Base-by-base conservation (phyloP, 2,797 vertebrate genomes). In the Arnoldichthys spilopterus region DNA sequence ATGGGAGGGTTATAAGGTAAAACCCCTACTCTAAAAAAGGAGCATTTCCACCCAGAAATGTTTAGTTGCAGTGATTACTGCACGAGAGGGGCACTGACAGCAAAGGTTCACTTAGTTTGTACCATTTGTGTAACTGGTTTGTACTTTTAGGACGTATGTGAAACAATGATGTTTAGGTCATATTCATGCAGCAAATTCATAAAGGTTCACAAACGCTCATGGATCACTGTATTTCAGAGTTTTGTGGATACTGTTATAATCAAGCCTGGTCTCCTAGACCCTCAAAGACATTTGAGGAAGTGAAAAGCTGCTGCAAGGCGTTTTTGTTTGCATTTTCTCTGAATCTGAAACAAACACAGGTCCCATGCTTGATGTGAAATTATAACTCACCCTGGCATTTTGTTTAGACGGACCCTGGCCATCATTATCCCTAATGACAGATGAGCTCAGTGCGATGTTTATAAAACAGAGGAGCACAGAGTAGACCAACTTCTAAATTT, bases 361-460 rank as follows among this genome's bases (percentile, higher is more conserved):
- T 54, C 32, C 11, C 54, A 28, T 67, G 64, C 26, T 45, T 62
- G 26, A 69, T 61, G 53, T 76, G 20, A 70, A 70, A 80, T 80
- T 80, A 63, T 71, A 74, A 59, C 30, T 51, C 47, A 45, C 20
- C 34, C 49, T 71, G 51, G 26, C 6, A 12, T 45, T 64, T 24
- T 71, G 37, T 80, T 45, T 76, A 70, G 22, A 47, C 15, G 49
- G 15, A 13, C 24, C 63, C 64, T 64, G 30, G 43, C 43, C 58
- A 64, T 70, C 72, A 79, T 83, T 20, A 71, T 61, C 30, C 45
- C 58, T 61, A 74, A 63, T 80, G 45, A 71, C 58, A 77, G 34
- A 71, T 43, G 47, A 26, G 59, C 22, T 24, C 54, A 74, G 49
- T 22, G 53, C 54, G 37, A 28, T 26, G 54, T 83, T 79, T 79